A percentile compares a stretch with the other conserved stretches of the same genome.
Evolutionary conservation across 2,113 vertebrate genomes (phyloP).

Genomic region (Xiphophorus maculatus): DNA sequence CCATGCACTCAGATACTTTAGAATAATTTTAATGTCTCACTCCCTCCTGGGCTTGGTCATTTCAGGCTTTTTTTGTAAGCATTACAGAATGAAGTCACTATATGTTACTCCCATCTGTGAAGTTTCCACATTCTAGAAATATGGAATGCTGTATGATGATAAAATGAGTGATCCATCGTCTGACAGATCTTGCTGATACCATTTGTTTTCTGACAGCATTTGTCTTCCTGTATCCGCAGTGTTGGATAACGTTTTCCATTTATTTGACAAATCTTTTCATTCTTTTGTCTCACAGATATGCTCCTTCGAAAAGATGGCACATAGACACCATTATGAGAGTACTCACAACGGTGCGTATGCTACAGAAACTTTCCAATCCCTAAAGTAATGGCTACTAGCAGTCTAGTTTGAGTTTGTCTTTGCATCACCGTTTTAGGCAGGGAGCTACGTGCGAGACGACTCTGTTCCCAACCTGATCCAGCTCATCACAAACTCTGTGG

Average conservation of each 20-base stretch:
- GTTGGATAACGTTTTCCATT: not conserved
- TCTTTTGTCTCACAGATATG: slow-evolving; percentile 84
- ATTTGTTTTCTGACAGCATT: slow-evolving; percentile 74
- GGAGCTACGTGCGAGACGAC: slow-evolving; percentile 97
- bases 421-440: slow-evolving; percentile 82
- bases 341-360: slow-evolving; percentile 90
- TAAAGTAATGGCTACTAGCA: not conserved
- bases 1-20: not conserved
- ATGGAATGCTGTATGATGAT: slow-evolving; percentile 77
- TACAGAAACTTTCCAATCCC: not conserved
- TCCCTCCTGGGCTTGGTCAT: not conserved
- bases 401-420: not conserved
- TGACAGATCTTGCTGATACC: slow-evolving; percentile 74
- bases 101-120: not conserved
- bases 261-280: slow-evolving; percentile 13
- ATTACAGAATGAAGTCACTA: not conserved
- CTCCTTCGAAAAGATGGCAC: slow-evolving; percentile 99
- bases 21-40: slow-evolving; percentile 4
- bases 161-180: slow-evolving; percentile 82
- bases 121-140: not conserved
- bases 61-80: slow-evolving; percentile 1
- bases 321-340: slow-evolving; percentile 99
- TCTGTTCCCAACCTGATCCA: slow-evolving; percentile 98
- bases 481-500: slow-evolving; percentile 98
- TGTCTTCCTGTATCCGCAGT: not conserved